phyloP scores from a whole-genome alignment of 2,888 invertebrate genomes.

The Eristalis intricaria region DNA sequence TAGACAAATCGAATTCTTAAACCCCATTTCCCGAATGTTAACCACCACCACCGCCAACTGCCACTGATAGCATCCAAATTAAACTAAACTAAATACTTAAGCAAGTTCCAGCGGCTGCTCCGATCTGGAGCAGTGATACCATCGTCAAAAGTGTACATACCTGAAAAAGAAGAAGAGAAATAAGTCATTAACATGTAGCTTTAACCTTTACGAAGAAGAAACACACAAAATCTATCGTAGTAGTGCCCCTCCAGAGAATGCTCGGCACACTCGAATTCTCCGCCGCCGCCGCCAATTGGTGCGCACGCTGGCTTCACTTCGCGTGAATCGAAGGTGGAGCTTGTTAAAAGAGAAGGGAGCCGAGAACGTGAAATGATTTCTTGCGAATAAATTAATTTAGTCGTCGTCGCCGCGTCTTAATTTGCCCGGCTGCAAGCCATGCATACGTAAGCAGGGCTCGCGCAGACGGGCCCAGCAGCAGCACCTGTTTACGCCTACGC shows the following conservation, averaged over 20 bases:
- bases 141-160: constrained; percentile 14
- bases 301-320: constrained; percentile 3
- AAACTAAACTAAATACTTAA: neutral
- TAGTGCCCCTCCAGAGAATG: neutral
- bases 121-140: neutral
- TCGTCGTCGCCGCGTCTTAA: constrained; percentile 15
- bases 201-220: constrained; percentile 5
- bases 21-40: neutral
- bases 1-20: neutral
- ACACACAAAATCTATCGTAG: neutral
- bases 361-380: constrained; percentile 35
- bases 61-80: neutral
- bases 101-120: neutral
- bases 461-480: too few relatives aligned
- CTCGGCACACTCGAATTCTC: neutral
- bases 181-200: neutral
- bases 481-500: neutral
- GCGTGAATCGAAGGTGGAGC: constrained; percentile 44
- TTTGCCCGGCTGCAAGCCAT: constrained; percentile 27
- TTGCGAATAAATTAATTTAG: constrained; percentile 32
- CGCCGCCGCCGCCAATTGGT: constrained; percentile 40
- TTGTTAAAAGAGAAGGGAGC: constrained; percentile 31
- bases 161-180: neutral
- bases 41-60: neutral
- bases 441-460: constrained; percentile 30